Conservation (phyloP, 1,140 invertebrate genomes). For the Trissolcus basalis region DNA sequence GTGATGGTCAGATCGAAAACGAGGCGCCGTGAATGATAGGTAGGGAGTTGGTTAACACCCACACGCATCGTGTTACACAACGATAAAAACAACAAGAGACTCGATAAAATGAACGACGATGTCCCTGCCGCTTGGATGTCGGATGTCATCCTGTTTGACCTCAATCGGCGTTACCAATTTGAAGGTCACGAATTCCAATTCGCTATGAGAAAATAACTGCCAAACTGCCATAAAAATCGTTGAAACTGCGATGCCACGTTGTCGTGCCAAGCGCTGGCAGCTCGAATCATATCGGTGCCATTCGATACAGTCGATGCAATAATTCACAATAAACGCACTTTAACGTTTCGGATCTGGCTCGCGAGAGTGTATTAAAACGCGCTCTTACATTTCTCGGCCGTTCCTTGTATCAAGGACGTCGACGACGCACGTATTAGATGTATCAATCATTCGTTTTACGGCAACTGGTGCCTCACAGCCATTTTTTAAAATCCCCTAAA, state of each 20-base stretch:
- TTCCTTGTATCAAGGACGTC: not conserved
- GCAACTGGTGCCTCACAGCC: not conserved
- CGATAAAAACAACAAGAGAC: slow-evolving; percentile 6
- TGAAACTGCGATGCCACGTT: slow-evolving; percentile 41
- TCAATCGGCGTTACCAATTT: slow-evolving; percentile 57
- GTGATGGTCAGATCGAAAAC: too few relatives aligned
- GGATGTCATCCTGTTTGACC: slow-evolving; percentile 60
- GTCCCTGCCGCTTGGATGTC: slow-evolving; percentile 35
- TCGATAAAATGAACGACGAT: slow-evolving; percentile 11
- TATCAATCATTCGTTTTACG: slow-evolving; percentile 3
- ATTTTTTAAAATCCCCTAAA: too few relatives aligned
- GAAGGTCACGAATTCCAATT: slow-evolving; percentile 63
- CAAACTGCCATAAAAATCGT: slow-evolving; percentile 62
- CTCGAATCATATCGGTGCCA: slow-evolving; percentile 53
- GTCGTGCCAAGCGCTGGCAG: slow-evolving; percentile 47
- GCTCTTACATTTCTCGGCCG: slow-evolving; percentile 16
- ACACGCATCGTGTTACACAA: not conserved
- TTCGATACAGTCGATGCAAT: slow-evolving; percentile 37
- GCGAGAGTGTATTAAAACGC: slow-evolving; percentile 6
- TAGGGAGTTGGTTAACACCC: too few relatives aligned
- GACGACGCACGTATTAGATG: too few relatives aligned
- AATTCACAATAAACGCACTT: slow-evolving; percentile 44
- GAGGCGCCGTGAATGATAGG: too few relatives aligned
- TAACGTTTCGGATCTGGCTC: slow-evolving; percentile 17
- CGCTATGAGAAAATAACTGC: slow-evolving; percentile 35